phyloP scores from a whole-genome alignment of 2,797 vertebrate genomes.

The Rhabdomys pumilio region DNA sequence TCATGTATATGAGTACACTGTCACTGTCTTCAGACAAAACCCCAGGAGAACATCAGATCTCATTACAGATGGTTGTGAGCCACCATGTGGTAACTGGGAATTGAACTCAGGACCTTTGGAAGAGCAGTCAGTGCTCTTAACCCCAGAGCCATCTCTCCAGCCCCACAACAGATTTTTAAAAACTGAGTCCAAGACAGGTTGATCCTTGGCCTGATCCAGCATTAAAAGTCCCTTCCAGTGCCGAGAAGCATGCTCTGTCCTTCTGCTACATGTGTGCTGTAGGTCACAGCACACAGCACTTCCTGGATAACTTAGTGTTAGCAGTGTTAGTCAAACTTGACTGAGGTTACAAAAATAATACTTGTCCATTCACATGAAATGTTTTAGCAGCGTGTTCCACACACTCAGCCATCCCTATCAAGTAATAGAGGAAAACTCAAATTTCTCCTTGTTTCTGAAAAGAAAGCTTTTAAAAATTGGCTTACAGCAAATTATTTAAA shows the following conservation, averaged over 20 bases:
- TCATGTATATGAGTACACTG: background rate
- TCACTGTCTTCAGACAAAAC: background rate
- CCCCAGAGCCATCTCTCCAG: background rate
- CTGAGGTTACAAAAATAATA: background rate
- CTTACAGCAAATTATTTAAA: slow-evolving; percentile 21
- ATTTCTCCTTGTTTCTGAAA: slow-evolving; percentile 51
- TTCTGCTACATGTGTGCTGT: background rate
- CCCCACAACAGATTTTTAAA: background rate
- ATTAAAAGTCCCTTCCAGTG: background rate
- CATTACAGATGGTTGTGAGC: background rate
- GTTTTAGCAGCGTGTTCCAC: slow-evolving; percentile 16
- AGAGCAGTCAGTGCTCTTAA: background rate
- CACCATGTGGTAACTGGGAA: background rate
- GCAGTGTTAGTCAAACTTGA: background rate
- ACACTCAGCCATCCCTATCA: slow-evolving; percentile 39
- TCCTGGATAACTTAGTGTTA: background rate
- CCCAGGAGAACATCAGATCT: background rate
- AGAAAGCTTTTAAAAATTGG: slow-evolving; percentile 55
- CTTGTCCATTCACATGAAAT: background rate
- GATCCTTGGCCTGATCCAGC: background rate
- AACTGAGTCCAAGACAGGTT: background rate
- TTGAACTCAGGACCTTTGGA: background rate
- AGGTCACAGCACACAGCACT: background rate
- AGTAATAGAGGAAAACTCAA: slow-evolving; percentile 24
- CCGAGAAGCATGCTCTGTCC: background rate